Evolutionary conservation across 2,888 invertebrate species (phyloP), one percentile per base, ranked within the genome.

Genomic region (Geotrupes spiniger): DNA sequence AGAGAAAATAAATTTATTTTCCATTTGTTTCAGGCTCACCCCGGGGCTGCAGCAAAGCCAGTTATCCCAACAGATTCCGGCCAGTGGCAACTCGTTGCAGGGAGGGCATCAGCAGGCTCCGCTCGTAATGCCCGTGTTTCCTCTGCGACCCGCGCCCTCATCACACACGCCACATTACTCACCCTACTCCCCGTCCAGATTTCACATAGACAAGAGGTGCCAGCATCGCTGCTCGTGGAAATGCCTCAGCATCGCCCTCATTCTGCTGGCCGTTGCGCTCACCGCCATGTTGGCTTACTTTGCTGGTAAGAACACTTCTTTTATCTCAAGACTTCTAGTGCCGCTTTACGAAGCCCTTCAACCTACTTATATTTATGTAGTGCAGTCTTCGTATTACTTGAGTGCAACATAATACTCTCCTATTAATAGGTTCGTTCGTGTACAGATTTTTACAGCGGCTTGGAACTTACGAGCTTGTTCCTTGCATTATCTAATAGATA

Each of bases 211-310:
- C 79, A 93, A 93, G 76, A 84, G 91, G 63, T 92, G 91, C 78
- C 90, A 89, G 74, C 91, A 91, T 74, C 83, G 92, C 63, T 95
- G 95, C 81, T 91, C 93, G 71, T 96, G 96, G 96, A 92, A 93
- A 77, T 95, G 94, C 76, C 87, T 92, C 73, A 92, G 92, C 74
- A 91, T 96, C 74, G 86, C 89, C 66, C 87, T 95, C 76, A 92
- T 95, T 74, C 82, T 94, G 72, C 80, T 95, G 66, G 86, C 89
- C 70, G 89, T 94, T 70, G 87, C 89, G 66, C 82, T 95, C 69
- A 87, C 91, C 66, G 93, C 93, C 62, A 92, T 93, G 85, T 83
- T 94, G 74, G 90, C 92, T 65, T 95, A 94, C 78, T 92, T 95
- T 77, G 92, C 92, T 80, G 90, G 94, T 94, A 80, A 85, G 61